Base-by-base conservation (phyloP, 2,797 vertebrate species). In the Tamandua tetradactyla region DNA sequence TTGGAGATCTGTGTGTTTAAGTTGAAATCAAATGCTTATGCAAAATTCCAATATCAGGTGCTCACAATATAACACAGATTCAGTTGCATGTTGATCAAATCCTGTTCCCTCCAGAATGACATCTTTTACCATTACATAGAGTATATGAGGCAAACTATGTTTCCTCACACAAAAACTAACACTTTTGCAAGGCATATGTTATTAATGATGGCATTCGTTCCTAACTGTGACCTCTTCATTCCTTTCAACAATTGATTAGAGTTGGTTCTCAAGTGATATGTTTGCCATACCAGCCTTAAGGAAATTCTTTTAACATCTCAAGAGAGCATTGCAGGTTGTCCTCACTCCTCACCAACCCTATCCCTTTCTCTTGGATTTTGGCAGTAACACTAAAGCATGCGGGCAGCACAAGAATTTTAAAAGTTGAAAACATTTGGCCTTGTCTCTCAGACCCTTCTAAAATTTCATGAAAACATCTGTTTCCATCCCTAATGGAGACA, bases 1-100 rank as follows among this genome's bases (percentile, higher is more conserved):
- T 40, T 88, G 20, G 37, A 96, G n/a, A 84, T 75, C 35, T 89
- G 13, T 62, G 13, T 78, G 30, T 89, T 18, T 76, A 86, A 89
- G 10, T 74, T 82, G 69, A 93, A 83, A 82, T 78, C 22, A 95
- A 69, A 71, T 79, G 84, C 30, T 91, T 93, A 5, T 32, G 22
- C 37, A 83, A 89, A 75, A 76, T 75, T 71, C 5, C 15, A 57
- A 17, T 23, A 75, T 75, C 57, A 69, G 52, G 17, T 52, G 5
- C 3, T 35, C 66, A 6, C n/a, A 68, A 3, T 61, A 79, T 62
- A 83, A 62, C 27, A 75, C 8, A 93, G 37, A 62, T 62, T 78
- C 10, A 71, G 1, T 76, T 93, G 64, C 20, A 47, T 86, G 11
- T 86, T 79, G 68, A 91, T 72, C 8, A 42, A 74, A 32, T 90